Base-by-base conservation (phyloP, 2,113 vertebrate species). In the Antennarius striatus region DNA sequence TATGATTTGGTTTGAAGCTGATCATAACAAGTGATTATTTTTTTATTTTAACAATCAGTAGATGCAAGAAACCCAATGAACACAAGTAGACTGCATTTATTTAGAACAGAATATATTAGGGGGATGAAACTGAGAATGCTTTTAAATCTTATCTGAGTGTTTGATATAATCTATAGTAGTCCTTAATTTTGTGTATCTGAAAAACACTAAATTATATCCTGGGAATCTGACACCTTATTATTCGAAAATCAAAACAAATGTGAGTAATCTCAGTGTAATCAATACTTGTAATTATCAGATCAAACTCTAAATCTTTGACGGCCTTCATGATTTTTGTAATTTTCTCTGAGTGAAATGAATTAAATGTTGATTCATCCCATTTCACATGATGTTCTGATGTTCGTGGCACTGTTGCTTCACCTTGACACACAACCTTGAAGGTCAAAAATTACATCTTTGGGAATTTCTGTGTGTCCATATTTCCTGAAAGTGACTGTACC, bases 341-440 rank as follows among this genome's bases (percentile, higher is more conserved):
- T 66, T 64, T 63, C 56, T 54, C 42, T 56, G 48, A 51, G 3
- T 50, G 12, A 50, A 56, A 78, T 49, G 0, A 49, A 81, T 70
- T 66, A 75, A 84, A 75, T n/a, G 36, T 52, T 55, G 15, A 56
- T 28, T 64, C 4, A 30, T 65, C 17, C 11, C 14, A 49, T 45
- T 42, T 62, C 59, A 8, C 15, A 14, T 48, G 14, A 22, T 65
- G 10, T 42, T 65, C 15, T 63, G 14, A 30, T 1, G 4, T 4
- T 52, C 15, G 45, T 57, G 50, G 15, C 14, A 50, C 17, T 12
- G 2, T 14, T 29, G 63, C 5, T 0, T 3, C 12, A 39, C 10
- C 1, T 40, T 63, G 22, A 7, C 22, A 65, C 8, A 32, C 40
- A 30, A 22, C 14, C 3, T 75, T 4, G 30, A 50, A 46, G 11